Base-by-base conservation (phyloP, 2,888 invertebrate genomes). In the Nomada ruficornis region DNA sequence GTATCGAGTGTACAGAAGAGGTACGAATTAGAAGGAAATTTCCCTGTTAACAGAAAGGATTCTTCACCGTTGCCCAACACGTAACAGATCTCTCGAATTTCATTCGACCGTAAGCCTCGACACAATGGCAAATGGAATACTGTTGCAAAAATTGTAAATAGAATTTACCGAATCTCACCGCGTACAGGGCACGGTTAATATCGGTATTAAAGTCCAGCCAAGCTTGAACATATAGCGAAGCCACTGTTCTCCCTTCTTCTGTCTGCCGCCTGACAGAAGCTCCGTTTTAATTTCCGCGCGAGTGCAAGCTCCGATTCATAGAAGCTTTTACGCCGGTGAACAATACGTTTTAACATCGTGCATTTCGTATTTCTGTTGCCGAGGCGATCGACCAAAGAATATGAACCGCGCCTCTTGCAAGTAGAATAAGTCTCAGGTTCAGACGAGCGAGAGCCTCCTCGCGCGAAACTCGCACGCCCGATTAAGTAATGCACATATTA, bases 221-320 rank as follows among this genome's bases (percentile, higher is more conserved):
- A 3, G 13, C 29, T 36, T 54, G 20, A 23, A 63, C 3, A 2
- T 23, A 20, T 36, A 36, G 36, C 42, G n/a, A 1, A n/a, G 13
- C 44, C 15, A 7, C 5, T 20, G 10, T 18, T 55, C 15, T 3
- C 44, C 10, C 29, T 57, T 15, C 44, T 26, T 15, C 5, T 20
- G 9, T 11, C 36, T 42, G 4, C 29, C 10, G 11, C 13, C 15
- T 36, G 23, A 71, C 50, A 7, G 18, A 62, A 71, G 62, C 52
- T 62, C 23, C 52, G 18, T 52, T 62, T 62, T 62, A 23, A 71
- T 62, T 62, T 62, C 62, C 68, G 55, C 23, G 9, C 55, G 5
- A 9, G 9, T 44, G 36, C 52, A 50, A 50, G 29, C 29, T 50
- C 26, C 18, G 18, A 47, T 10, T 15, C 59, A 50, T n/a, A 29